A percentile compares a stretch with the other conserved stretches of the same genome.
Evolutionary conservation across 2,797 vertebrate genomes (phyloP).

Genomic region (Hippocampus kuda): DNA sequence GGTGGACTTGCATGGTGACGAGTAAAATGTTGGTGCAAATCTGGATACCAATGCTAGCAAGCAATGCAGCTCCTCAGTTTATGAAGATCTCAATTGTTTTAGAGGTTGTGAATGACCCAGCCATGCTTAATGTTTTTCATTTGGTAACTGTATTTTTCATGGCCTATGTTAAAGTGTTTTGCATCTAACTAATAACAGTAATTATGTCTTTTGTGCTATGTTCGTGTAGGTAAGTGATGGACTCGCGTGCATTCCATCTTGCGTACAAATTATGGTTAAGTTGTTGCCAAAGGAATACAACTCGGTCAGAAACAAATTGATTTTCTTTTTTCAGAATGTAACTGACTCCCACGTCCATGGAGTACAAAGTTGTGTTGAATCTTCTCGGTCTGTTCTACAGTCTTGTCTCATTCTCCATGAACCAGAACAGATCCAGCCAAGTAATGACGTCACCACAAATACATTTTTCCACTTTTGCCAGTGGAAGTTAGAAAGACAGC

Average conservation of each 20-base stretch:
- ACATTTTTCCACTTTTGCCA: neutral
- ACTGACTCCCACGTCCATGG: too few relatives aligned
- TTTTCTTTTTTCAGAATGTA: too few relatives aligned
- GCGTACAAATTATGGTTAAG: neutral
- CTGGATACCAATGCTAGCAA: too few relatives aligned
- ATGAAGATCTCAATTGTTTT: too few relatives aligned
- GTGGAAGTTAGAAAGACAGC: neutral
- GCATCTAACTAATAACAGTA: neutral
- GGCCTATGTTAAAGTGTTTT: too few relatives aligned
- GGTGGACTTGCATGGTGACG: too few relatives aligned
- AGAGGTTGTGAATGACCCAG: too few relatives aligned
- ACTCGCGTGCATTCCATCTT: neutral
- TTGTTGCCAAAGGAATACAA: neutral
- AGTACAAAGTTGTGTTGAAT: neutral
- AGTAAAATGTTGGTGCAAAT: too few relatives aligned
- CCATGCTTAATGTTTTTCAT: too few relatives aligned
- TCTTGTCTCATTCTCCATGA: neutral
- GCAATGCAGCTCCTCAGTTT: too few relatives aligned
- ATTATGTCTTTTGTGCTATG: neutral
- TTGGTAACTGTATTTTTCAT: too few relatives aligned
- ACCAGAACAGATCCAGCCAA: neutral
- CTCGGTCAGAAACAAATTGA: neutral
- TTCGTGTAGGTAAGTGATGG: neutral
- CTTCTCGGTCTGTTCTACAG: neutral
- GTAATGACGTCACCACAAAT: neutral